Base-by-base conservation (phyloP, 2,888 invertebrate genomes). In the Axea sp. region DNA sequence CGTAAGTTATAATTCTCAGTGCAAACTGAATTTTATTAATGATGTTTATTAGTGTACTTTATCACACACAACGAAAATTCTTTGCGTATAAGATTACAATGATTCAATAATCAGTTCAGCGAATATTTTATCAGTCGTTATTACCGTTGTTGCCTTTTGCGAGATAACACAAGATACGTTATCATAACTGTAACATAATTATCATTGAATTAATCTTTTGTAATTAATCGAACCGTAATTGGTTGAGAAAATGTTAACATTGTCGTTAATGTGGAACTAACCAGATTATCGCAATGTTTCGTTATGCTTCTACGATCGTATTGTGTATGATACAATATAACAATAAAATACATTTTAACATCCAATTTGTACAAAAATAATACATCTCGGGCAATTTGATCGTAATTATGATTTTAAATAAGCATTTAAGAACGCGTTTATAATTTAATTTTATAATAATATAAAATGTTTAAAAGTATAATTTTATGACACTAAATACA, bases 61-160 rank as follows among this genome's bases (percentile, higher is more conserved):
- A 28, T 43, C 28, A 11, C 1, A 14, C 26, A 9, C 30, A 17
- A 12, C 7, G 9, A 28, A 47, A 30, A 47, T 17, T 43, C n/a
- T 4, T n/a, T 1, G 11, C 26, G n/a, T 30, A 28, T 8, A 28
- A 26, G 28, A 43, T 43, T 14, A 15, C 28, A 28, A 14, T 15
- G 12, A 43, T 43, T 41, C 14, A 24, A 15, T 47, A 30, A 30
- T 47, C 47, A 47, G 15, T 17, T 47, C 11, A 30, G 9, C 47
- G 17, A 47, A 28, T 45, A 47, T 47, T 47, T 47, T 47, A 47
- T 31, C 47, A 19, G 17, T 7, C 7, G 11, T 19, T 17, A 30
- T 31, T 17, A 47, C n/a, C n/a, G n/a, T n/a, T n/a, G n/a, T 17
- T 47, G 30, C 17, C 47, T 47, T 47, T 47, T 30, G 6, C 11